Conservation (phyloP, 2,113 vertebrate species). For the Pteruthius melanotis region DNA sequence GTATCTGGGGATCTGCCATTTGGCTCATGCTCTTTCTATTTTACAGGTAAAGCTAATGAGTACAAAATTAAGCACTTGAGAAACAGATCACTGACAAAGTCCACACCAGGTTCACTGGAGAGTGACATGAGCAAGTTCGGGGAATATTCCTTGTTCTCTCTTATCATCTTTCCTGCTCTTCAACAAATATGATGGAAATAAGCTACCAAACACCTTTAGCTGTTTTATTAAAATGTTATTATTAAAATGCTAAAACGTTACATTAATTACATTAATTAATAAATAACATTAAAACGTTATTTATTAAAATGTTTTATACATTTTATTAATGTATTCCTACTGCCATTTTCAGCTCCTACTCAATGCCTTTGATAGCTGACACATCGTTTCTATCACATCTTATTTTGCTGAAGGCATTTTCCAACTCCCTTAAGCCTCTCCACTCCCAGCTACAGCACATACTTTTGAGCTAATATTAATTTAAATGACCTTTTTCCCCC, state of each 20-base stretch:
- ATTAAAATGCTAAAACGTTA: no score
- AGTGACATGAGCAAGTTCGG: not conserved
- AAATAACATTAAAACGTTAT: no score
- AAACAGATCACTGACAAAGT: not conserved
- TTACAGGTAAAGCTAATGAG: slow-evolving; percentile 9
- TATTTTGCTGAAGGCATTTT: slow-evolving; percentile 60
- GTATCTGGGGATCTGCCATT: not conserved
- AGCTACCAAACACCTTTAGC: slow-evolving; percentile 39
- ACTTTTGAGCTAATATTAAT: slow-evolving; percentile 41
- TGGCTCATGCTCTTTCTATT: not conserved
- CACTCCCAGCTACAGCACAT: not conserved
- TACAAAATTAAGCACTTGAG: not conserved
- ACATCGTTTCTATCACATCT: slow-evolving; percentile 61
- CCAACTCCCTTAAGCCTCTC: slow-evolving; percentile 22
- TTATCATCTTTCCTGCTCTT: not conserved
- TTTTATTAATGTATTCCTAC: slow-evolving; percentile 43
- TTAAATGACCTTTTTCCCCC: not conserved
- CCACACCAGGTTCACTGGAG: not conserved
- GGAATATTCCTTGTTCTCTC: not conserved
- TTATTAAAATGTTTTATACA: no score
- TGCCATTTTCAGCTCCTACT: slow-evolving; percentile 59
- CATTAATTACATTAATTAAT: no score
- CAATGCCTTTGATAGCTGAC: slow-evolving; percentile 61
- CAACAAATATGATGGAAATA: slow-evolving; percentile 7
- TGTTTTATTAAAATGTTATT: no score